Evolutionary conservation across 1,140 invertebrate genomes (phyloP).

Genomic region (Sarcophaga peregrina): DNA sequence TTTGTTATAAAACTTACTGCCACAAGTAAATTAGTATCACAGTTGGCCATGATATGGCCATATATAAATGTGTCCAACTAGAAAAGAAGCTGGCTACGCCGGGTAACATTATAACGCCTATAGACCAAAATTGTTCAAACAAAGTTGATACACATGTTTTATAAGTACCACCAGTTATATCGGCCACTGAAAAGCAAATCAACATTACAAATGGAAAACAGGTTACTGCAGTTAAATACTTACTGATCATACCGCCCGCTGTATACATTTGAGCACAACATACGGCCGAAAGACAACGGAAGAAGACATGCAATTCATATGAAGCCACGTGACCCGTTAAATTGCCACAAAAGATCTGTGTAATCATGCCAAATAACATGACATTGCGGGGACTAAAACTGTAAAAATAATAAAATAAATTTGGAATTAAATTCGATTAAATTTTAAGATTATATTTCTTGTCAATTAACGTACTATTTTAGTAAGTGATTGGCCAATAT

Average conservation of each 20-base stretch:
- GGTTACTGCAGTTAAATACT: constrained; percentile 47
- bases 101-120: constrained; percentile 67
- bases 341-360: constrained; percentile 65
- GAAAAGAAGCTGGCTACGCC: constrained; percentile 65
- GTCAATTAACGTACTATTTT: constrained; percentile 60
- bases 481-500: constrained; percentile 65
- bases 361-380: constrained; percentile 67
- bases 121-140: constrained; percentile 67
- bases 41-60: constrained; percentile 67
- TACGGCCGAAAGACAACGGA: constrained; percentile 65
- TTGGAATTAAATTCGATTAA: neutral
- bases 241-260: constrained; percentile 66
- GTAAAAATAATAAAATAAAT: neutral
- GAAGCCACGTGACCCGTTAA: constrained; percentile 64
- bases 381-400: constrained; percentile 66
- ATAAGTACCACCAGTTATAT: constrained; percentile 65
- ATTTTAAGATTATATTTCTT: neutral
- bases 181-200: constrained; percentile 55
- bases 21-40: constrained; percentile 66
- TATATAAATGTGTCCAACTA: constrained; percentile 67
- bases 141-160: constrained; percentile 63
- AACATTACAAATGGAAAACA: neutral
- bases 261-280: constrained; percentile 67
- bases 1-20: constrained; percentile 53
- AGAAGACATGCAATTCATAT: constrained; percentile 66